Base-by-base conservation (phyloP, 2,797 vertebrate species). In the Sibirionetta formosa region DNA sequence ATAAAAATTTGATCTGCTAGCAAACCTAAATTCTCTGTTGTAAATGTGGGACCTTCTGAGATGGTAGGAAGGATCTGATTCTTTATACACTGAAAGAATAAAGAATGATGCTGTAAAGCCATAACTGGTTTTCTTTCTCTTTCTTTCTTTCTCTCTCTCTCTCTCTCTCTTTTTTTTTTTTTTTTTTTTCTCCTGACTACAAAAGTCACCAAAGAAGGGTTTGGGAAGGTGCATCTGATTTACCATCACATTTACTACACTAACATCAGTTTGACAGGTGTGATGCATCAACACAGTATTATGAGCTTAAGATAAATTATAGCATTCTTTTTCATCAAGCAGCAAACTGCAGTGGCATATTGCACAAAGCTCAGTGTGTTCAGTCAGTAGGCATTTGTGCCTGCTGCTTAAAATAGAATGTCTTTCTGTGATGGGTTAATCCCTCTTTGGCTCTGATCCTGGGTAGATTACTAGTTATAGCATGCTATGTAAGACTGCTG, bases 361-460 rank as follows among this genome's bases (percentile, higher is more conserved):
- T 95, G 94, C 91, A 97, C 89, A 95, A 83, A 94, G 89, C 95
- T 95, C 93, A 80, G 51, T 35, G 58, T 93, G 94, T 90, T 95
- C 96, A 93, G 97, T 90, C 96, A 95, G 91, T 87, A 84, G 88
- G 96, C 96, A 97, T 97, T 97, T 97, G 97, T 86, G 97, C 94
- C 65, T 70, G 81, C 78, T 88, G 95, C 96, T 80, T 56, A 97
- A 98, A 98, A 98, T 98, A 98, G 98, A 98, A 97, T 12, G 95
- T 97, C 97, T 98, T 97, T 96, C 96, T 97, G 94, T 96, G 97
- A 95, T 90, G 97, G 95, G 98, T 98, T 98, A 98, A 98, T 98
- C 98, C 98, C 82, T 95, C 93, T 96, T 97, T 97, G 98, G 98
- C 98, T 97, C 94, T 88, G 82, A 70, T 97, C 93, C 97, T 97